Conservation (phyloP, 2,113 vertebrate species). For the Melanotaenia duboulayi region DNA sequence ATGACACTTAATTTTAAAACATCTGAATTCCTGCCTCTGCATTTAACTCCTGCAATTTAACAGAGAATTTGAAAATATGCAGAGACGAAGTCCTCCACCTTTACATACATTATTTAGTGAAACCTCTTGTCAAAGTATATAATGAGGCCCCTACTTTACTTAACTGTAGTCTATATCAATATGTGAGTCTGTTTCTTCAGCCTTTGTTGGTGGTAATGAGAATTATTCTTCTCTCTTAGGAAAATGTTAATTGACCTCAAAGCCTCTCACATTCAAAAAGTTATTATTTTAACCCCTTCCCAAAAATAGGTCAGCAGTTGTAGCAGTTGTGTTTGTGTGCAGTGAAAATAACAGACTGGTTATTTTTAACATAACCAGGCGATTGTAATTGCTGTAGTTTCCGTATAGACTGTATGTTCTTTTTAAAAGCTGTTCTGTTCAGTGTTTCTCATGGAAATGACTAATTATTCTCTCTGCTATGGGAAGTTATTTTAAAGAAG, state of each 20-base stretch:
- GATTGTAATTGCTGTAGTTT: slow-evolving; percentile 40
- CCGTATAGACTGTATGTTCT: slow-evolving; percentile 33
- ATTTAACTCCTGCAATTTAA: slow-evolving; percentile 34
- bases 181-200: slow-evolving; percentile 35
- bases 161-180: slow-evolving; percentile 33
- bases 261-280: slow-evolving; percentile 65
- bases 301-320: slow-evolving; percentile 63
- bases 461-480: slow-evolving; percentile 70
- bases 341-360: slow-evolving; percentile 46
- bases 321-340: slow-evolving; percentile 26
- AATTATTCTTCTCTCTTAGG: slow-evolving; percentile 69
- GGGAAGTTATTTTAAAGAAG: slow-evolving; percentile 78
- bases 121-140: slow-evolving; percentile 19
- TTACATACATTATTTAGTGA: slow-evolving; percentile 17
- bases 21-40: slow-evolving; percentile 36
- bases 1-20: slow-evolving; percentile 51
- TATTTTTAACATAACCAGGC: slow-evolving; percentile 41
- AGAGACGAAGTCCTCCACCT: slow-evolving; percentile 38
- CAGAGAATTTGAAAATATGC: slow-evolving; percentile 12
- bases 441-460: slow-evolving; percentile 66
- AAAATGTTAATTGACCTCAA: slow-evolving; percentile 75
- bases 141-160: slow-evolving; percentile 54
- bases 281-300: slow-evolving; percentile 66
- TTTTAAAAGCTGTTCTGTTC: slow-evolving; percentile 47
- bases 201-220: slow-evolving; percentile 64